Evolutionary conservation across 2,888 invertebrate genomes (phyloP).

Genomic region (Cheilosia vulpina): DNA sequence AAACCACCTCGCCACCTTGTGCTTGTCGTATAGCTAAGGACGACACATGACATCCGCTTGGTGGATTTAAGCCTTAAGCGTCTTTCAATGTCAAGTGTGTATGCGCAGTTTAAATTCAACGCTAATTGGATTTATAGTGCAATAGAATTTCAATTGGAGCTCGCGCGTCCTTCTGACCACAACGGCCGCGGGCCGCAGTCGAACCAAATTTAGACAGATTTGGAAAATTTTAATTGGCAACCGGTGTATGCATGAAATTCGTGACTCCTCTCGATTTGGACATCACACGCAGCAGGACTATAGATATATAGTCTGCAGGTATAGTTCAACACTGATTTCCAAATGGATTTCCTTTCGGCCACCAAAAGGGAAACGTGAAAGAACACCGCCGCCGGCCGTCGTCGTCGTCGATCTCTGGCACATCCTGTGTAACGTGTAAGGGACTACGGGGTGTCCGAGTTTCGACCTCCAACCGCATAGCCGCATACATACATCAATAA

Average conservation of each 20-base stretch:
- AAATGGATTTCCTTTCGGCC: slow-evolving; percentile 26
- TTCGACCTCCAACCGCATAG: slow-evolving; percentile 18
- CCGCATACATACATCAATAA: slow-evolving; percentile 60
- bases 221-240: slow-evolving; percentile 74
- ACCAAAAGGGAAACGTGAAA: slow-evolving; percentile 42
- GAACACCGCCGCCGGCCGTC: slow-evolving; percentile 1
- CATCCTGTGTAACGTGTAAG: slow-evolving; percentile 43
- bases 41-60: neutral
- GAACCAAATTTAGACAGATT: slow-evolving; percentile 61
- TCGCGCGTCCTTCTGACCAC: slow-evolving; percentile 14
- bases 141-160: slow-evolving; percentile 64
- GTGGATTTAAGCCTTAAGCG: slow-evolving; percentile 38
- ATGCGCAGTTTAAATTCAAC: slow-evolving; percentile 53
- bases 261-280: slow-evolving; percentile 71
- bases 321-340: slow-evolving; percentile 14
- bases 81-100: slow-evolving; percentile 71
- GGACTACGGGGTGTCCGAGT: neutral
- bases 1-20: slow-evolving; percentile 63
- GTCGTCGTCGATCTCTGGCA: slow-evolving; percentile 14
- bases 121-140: slow-evolving; percentile 75
- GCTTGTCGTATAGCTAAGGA: slow-evolving; percentile 31
- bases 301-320: neutral
- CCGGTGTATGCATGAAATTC: slow-evolving; percentile 71
- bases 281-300: slow-evolving; percentile 57
- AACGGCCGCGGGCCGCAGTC: neutral